phyloP scores from a whole-genome alignment of 2,113 vertebrate genomes.

The Xenopus laevis region DNA sequence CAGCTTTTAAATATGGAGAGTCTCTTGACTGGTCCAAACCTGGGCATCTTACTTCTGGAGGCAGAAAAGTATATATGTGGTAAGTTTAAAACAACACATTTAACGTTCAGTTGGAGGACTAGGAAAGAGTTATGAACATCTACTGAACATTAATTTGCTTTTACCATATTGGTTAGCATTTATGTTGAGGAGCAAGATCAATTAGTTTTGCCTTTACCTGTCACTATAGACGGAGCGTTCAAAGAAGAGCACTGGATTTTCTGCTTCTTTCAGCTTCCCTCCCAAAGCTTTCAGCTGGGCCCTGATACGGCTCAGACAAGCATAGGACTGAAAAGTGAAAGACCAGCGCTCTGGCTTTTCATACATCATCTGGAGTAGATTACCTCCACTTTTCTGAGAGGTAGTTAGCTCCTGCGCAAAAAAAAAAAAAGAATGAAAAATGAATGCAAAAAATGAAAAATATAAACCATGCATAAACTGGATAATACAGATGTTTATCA shows the following conservation, averaged over 20 bases:
- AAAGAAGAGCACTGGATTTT: conserved; percentile 83
- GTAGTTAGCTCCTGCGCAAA: conserved; percentile 75
- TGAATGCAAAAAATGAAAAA: conserved; percentile 15
- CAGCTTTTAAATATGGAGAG: no score
- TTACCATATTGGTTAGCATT: no score
- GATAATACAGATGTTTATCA: no score
- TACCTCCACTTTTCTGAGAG: conserved; percentile 85
- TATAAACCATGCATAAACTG: background rate
- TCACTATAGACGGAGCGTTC: conserved; percentile 94
- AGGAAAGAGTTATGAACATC: no score
- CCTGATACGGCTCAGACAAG: conserved; percentile 85
- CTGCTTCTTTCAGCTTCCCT: conserved; percentile 64
- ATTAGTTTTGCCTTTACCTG: conserved; percentile 62
- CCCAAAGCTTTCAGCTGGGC: conserved; percentile 74
- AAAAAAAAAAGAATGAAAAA: no score
- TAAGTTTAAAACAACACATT: no score
- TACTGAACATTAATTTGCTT: no score
- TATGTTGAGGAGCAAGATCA: no score
- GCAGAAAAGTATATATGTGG: no score
- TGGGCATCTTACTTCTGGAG: no score
- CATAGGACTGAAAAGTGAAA: conserved; percentile 90
- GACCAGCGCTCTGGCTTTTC: conserved; percentile 89
- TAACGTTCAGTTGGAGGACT: no score
- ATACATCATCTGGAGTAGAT: conserved; percentile 90
- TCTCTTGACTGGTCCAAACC: no score